phyloP scores from a whole-genome alignment of 2,888 invertebrate species.

The Parnassius orleans region DNA sequence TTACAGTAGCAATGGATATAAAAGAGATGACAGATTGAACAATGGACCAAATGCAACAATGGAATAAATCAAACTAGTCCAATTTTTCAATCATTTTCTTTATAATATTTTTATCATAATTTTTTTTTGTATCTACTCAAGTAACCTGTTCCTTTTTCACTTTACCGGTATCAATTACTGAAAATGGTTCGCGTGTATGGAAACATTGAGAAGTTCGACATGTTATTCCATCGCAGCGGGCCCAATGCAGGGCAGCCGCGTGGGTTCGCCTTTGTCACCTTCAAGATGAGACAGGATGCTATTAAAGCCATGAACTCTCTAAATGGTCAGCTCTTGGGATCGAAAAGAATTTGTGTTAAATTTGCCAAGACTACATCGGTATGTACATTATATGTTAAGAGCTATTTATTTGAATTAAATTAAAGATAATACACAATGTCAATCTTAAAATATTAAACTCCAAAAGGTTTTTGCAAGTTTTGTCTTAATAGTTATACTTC shows the following conservation, averaged over 20 bases:
- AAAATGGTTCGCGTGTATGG: conserved; percentile 98
- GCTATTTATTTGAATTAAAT: too few species aligned
- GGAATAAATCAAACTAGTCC: too few species aligned
- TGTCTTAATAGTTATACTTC: not conserved
- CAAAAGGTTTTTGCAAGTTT: not conserved
- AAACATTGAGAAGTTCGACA: conserved; percentile 96
- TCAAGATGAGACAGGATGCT: conserved; percentile 85
- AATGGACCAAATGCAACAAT: too few species aligned
- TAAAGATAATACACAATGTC: too few species aligned
- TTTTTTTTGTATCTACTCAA: conserved; percentile 33
- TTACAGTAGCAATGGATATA: too few species aligned
- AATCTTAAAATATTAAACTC: too few species aligned
- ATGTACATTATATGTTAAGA: conserved; percentile 32
- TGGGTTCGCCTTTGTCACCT: conserved; percentile 97
- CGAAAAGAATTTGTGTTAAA: conserved; percentile 88
- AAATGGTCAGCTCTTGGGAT: conserved; percentile 87
- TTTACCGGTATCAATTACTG: conserved; percentile 96
- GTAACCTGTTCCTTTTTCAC: conserved; percentile 63
- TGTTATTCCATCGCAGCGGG: conserved; percentile 95
- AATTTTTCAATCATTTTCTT: too few species aligned
- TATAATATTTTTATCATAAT: too few species aligned
- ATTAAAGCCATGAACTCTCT: conserved; percentile 85
- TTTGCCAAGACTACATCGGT: conserved; percentile 88
- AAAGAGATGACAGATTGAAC: too few species aligned
- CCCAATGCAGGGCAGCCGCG: conserved; percentile 93